Percentiles rank a stretch among this genome's conserved stretches.
Conservation (phyloP, 2,113 vertebrate species). For the Lepus europaeus region DNA sequence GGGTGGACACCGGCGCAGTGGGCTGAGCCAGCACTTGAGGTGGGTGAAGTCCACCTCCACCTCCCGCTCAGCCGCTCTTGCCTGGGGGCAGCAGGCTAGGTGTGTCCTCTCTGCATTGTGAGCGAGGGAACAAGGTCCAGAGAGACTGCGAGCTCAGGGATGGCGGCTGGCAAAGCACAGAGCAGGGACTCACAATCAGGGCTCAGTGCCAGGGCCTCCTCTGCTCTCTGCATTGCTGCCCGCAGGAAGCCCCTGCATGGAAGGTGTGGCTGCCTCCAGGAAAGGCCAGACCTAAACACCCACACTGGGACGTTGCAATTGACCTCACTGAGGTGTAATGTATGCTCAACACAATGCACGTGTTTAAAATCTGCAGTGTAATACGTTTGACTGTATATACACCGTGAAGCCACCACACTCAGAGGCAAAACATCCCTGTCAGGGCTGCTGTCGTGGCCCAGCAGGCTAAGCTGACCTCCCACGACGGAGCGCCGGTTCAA, state of each 20-base stretch:
- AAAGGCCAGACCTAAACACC: background rate
- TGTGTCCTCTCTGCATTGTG: background rate
- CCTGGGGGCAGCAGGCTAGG: too few species aligned
- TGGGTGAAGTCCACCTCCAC: too few species aligned
- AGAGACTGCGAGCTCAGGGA: too few species aligned
- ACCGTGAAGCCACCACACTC: background rate
- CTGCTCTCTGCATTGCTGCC: accelerated
- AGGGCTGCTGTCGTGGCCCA: too few species aligned
- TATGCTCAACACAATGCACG: accelerated
- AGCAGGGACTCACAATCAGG: accelerated
- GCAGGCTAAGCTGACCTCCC: too few species aligned
- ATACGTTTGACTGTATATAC: too few species aligned
- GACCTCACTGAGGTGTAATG: background rate
- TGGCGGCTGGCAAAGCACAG: background rate
- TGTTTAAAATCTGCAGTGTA: background rate
- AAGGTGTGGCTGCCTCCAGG: background rate
- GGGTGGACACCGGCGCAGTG: too few species aligned
- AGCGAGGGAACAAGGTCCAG: background rate
- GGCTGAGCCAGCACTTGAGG: too few species aligned
- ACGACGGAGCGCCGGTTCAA: too few species aligned
- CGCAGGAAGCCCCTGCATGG: too few species aligned
- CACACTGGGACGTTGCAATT: accelerated
- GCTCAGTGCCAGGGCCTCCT: background rate
- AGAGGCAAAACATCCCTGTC: background rate
- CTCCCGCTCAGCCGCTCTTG: too few species aligned